A percentile compares a stretch with the other conserved stretches of the same genome.
phyloP scores from a whole-genome alignment of 2,113 vertebrate species.

The Thalassarche chlororhynchos region DNA sequence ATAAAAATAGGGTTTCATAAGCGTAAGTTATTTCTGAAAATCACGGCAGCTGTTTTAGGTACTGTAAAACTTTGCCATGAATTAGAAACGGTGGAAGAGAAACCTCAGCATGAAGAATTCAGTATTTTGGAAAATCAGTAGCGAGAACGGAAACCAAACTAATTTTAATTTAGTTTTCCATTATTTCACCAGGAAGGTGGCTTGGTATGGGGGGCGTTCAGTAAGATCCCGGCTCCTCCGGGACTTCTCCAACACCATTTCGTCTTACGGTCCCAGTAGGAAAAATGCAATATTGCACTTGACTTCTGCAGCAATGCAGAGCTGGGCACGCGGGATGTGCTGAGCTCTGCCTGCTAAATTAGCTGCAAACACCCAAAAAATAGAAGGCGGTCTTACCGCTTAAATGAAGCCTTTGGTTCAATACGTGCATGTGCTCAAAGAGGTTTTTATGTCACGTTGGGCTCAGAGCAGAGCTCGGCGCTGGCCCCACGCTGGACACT shows the following conservation, averaged over 20 bases:
- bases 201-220: background rate
- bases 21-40: background rate
- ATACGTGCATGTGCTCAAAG: rapidly evolving
- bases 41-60: background rate
- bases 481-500: background rate
- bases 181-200: background rate
- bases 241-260: background rate
- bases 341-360: background rate
- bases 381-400: background rate
- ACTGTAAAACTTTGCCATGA: background rate
- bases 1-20: conserved; percentile 5
- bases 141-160: background rate
- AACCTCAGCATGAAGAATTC: background rate
- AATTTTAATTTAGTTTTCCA: background rate
- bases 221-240: background rate
- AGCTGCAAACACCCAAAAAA: background rate
- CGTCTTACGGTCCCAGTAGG: background rate
- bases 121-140: background rate
- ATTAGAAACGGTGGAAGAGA: background rate
- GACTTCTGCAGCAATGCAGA: background rate
- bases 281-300: background rate
- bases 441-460: background rate
- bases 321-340: background rate
- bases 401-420: background rate
- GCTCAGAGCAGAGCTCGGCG: background rate